Evolutionary conservation across 23 tunicate genomes (phyloP).

Genomic region (Botrylloides violaceus): DNA sequence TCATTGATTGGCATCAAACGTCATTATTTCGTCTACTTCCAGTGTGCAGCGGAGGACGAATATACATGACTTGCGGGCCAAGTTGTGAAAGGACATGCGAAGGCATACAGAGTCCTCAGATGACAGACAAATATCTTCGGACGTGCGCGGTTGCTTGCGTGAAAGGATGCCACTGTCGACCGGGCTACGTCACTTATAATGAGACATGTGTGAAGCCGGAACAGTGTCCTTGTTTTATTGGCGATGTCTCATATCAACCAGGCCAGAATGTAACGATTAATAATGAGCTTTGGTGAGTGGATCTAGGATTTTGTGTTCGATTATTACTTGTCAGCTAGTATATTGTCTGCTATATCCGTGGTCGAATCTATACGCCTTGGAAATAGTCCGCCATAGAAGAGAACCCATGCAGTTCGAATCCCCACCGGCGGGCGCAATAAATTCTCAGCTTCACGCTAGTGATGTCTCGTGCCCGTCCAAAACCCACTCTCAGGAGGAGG

Average conservation of each 20-base stretch:
- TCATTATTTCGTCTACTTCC: not conserved
- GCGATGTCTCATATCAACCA: constrained; percentile 22
- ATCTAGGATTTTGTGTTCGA: no score
- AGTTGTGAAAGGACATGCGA: constrained; percentile 81
- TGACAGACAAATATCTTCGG: constrained; percentile 16
- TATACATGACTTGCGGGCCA: constrained; percentile 85
- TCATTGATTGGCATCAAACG: not conserved
- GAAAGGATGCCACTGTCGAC: constrained; percentile 87
- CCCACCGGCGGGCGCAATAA: no score
- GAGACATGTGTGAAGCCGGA: constrained; percentile 34
- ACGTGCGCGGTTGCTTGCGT: constrained; percentile 55
- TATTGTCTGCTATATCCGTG: no score
- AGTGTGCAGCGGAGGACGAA: constrained; percentile 67
- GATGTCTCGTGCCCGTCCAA: no score
- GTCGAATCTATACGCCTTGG: no score
- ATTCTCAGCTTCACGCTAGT: no score
- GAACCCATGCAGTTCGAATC: no score
- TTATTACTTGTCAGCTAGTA: no score
- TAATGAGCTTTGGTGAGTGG: constrained; percentile 71
- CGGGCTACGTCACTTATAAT: constrained; percentile 30
- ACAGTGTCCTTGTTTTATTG: constrained; percentile 68
- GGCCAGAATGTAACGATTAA: constrained; percentile 43
- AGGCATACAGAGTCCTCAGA: constrained; percentile 7
- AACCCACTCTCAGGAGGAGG: no score
- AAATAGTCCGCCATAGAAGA: no score